Base-by-base conservation (phyloP, 2,888 invertebrate species). In the Elmis aenea region DNA sequence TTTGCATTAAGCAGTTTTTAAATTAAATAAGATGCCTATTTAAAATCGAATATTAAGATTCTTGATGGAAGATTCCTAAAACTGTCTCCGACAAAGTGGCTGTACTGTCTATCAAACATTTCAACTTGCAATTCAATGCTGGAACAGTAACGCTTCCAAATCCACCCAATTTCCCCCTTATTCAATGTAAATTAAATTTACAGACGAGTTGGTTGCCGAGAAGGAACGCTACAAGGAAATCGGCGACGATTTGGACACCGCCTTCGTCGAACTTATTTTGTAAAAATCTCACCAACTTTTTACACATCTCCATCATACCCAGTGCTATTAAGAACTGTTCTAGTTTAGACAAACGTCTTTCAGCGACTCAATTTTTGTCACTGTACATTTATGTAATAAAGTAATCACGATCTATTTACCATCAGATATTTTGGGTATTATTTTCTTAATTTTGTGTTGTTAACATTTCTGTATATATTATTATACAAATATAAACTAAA, bases 191-290 rank as follows among this genome's bases (percentile, higher is more conserved):
- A n/a, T 30, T 25, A 16, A 29, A 30, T 42, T 74, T 75, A 56
- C 81, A 92, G 92, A 92, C 83, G 91, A 92, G 71, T 83, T 92
- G 69, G 89, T 92, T 66, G 83, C 87, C 71, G 91, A 91, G 74
- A 99, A 97, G 83, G 96, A 97, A 79, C 93, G 94, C 72, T 97
- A 95, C 93, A 97, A 96, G 83, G 87, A 90, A 76, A 96, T 99
- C 79, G 95, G 95, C 79, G 97, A 97, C 83, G 97, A 97, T 74
- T 81, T 99, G 81, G 97, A 99, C 76, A 89, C 90, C 69, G 97
- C 97, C 68, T 96, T 97, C 79, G 92, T 94, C 75, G 89, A 89
- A 72, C 85, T 89, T 68, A 83, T 84, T 73, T 81, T 83, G 52
- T 68, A 68, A 67, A 54, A 36, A 20, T 5, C 25, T 30, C 37